A percentile compares a stretch with the other conserved stretches of the same genome.
phyloP scores from a whole-genome alignment of 2,888 invertebrate species.

The Epirrhoe alternata region DNA sequence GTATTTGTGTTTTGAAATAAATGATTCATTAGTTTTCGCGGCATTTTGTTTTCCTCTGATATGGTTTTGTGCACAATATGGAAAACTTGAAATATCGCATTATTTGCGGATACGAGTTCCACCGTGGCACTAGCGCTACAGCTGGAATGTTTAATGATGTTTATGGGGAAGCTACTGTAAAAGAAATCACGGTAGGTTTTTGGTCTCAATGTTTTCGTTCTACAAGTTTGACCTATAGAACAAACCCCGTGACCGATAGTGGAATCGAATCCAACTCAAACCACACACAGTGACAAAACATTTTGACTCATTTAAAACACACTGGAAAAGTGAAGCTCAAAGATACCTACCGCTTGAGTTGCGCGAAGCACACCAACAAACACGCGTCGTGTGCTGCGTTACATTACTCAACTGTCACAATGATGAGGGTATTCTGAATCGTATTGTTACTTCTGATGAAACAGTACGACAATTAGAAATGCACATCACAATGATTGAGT shows the following conservation, averaged over 20 bases:
- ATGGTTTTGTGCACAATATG: neutral
- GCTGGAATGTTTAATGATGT: neutral
- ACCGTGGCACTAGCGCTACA: neutral
- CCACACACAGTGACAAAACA: conserved; percentile 40
- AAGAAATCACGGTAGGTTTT: neutral
- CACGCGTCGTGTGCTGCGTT: too few species aligned
- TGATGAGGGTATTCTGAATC: conserved; percentile 35
- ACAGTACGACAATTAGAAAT: conserved; percentile 40
- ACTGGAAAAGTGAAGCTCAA: conserved; percentile 38
- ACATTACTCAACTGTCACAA: conserved; percentile 28
- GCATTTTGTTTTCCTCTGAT: too few species aligned
- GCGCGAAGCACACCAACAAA: too few species aligned
- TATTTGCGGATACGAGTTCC: neutral
- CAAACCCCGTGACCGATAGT: conserved; percentile 31
- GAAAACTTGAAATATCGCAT: neutral
- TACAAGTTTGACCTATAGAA: conserved; percentile 38
- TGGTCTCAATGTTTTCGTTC: neutral
- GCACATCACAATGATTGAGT: conserved; percentile 44
- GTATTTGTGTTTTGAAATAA: too few species aligned
- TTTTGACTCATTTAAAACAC: conserved; percentile 37
- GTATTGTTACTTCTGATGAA: conserved; percentile 39
- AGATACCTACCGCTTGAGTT: too few species aligned
- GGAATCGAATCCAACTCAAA: conserved; percentile 40
- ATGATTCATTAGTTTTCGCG: too few species aligned
- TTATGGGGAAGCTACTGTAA: neutral